Base-by-base conservation (phyloP, 1,140 invertebrate species). In the Pristionchus pacificus region DNA sequence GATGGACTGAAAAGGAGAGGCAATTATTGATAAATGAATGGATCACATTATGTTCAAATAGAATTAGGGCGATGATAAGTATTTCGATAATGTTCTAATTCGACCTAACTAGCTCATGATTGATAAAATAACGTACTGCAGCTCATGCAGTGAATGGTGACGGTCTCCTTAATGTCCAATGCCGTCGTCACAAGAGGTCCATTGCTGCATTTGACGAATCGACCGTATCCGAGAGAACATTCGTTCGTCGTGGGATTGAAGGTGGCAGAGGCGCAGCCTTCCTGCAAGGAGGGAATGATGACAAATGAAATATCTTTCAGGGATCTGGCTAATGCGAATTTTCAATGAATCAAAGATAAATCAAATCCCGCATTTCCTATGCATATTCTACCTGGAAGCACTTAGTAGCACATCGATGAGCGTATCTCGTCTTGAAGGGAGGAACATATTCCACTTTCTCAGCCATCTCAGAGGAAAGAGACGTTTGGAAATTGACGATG, bases 91-190 rank as follows among this genome's bases (percentile, higher is more conserved):
- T n/a, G n/a, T n/a, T n/a, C n/a, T n/a, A n/a, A n/a, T n/a, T n/a
- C n/a, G n/a, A n/a, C n/a, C n/a, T n/a, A n/a, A n/a, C n/a, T n/a
- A n/a, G n/a, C n/a, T n/a, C n/a, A n/a, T n/a, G n/a, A n/a, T n/a
- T n/a, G n/a, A n/a, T n/a, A n/a, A n/a, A n/a, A n/a, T n/a, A 27
- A 31, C 61, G 57, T 57, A 74, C 73, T 59, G 33, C 73, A 74
- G 19, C 65, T 75, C 15, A 74, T 25, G 60, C 73, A 74, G 30
- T 74, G 69, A 59, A 74, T 74, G 68, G 64, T 71, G 1, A 74
- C 57, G 10, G 63, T 60, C 57, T 49, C 38, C 38, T 49, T 49
- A 19, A 49, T 19, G 19, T 49, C 38, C 6, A 49, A 19, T 10
- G 38, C 38, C 38, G 38, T 49, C 19, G 38, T 49, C 38, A 10